A percentile compares a stretch with the other conserved stretches of the same genome.
phyloP scores from a whole-genome alignment of 2,113 vertebrate genomes.

The Oncorhynchus kisutch region DNA sequence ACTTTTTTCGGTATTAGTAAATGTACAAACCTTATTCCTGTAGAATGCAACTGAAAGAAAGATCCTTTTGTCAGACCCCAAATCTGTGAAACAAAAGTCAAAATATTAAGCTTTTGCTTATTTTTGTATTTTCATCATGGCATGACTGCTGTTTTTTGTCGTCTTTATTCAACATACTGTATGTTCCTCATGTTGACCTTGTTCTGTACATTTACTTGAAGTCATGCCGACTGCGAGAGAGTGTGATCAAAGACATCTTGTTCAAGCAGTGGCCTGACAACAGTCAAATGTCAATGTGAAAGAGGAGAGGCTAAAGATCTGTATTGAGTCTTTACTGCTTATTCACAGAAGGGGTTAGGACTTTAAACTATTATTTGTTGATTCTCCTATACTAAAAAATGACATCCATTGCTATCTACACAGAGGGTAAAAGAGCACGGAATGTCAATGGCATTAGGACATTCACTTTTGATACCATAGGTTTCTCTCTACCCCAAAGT shows the following conservation, averaged over 20 bases:
- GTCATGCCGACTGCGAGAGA: background rate
- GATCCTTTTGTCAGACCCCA: background rate
- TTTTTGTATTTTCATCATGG: no score
- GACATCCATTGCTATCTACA: background rate
- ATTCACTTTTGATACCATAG: background rate
- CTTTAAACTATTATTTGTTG: background rate
- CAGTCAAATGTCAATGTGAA: background rate
- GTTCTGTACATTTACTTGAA: background rate
- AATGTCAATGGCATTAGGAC: background rate
- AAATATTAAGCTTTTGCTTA: no score
- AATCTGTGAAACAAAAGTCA: no score
- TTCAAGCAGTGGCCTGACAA: background rate
- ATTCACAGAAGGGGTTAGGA: background rate
- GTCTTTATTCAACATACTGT: no score
- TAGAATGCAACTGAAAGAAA: background rate
- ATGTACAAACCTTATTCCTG: no score
- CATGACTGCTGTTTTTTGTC: no score
- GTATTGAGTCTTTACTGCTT: background rate
- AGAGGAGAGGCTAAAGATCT: background rate
- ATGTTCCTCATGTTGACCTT: background rate
- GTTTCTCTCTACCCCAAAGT: no score
- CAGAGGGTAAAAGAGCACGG: background rate
- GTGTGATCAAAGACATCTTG: background rate
- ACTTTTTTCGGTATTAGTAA: no score
- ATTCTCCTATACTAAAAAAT: background rate